Base-by-base conservation (phyloP, 2,888 invertebrate species). In the Xanthia icteritia region DNA sequence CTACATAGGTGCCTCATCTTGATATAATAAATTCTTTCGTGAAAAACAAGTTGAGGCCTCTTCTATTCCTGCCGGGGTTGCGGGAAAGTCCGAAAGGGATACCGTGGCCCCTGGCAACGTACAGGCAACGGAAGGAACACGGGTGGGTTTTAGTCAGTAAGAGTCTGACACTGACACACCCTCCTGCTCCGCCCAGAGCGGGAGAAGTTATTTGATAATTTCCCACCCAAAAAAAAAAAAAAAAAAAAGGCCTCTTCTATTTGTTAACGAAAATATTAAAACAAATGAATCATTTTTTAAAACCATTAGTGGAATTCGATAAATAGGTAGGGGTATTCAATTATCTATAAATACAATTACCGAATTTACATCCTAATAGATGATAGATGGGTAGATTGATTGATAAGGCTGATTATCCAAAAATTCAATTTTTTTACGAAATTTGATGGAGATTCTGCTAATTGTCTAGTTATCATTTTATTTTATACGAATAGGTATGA, bases 21-120 rank as follows among this genome's bases (percentile, higher is more conserved):
- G 77, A 85, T 81, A 85, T 69, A n/a, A 27, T 4, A 5, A 60
- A 68, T n/a, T 36, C 20, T 84, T 65, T 54, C 0, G 23, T 60
- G 6, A 20, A 56, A 70, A 65, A 39, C 17, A 17, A 65, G 42
- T 27, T 39, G 51, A 23, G 51, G 31, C 39, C 2, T 67, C 20
- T 9, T 42, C 27, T 61, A n/a, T 68, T 60, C n/a, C n/a, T n/a
- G n/a, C n/a, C n/a, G n/a, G n/a, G n/a, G n/a, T n/a, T n/a, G n/a
- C n/a, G n/a, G n/a, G n/a, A n/a, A n/a, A n/a, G n/a, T n/a, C n/a
- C n/a, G n/a, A n/a, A n/a, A n/a, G n/a, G n/a, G n/a, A n/a, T n/a
- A n/a, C n/a, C n/a, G n/a, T n/a, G n/a, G n/a, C n/a, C n/a, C n/a
- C n/a, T n/a, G n/a, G n/a, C n/a, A n/a, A n/a, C n/a, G n/a, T n/a